Base-by-base conservation (phyloP, 2,888 invertebrate species). In the Nemotelus nigrinus region DNA sequence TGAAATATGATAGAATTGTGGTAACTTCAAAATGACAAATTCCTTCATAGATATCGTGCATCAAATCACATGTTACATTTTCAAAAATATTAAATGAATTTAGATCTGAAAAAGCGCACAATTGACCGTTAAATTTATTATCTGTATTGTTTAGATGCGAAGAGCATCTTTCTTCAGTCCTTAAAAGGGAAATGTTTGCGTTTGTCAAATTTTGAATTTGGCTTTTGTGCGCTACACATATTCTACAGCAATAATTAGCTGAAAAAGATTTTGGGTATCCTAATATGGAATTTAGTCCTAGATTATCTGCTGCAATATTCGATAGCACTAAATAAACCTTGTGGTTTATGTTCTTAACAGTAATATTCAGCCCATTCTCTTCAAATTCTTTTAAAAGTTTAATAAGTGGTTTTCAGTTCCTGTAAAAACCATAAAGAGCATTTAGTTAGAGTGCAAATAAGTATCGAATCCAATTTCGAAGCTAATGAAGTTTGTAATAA, bases 31-130 rank as follows among this genome's bases (percentile, higher is more conserved):
- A 75, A 47, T 71, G 63, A 8, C 76, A 76, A 41, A 80, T 64
- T 2, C 82, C 81, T 72, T 82, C 80, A 57, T 79, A 80, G 3
- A 81, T 48, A 76, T 82, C 81, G 65, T 82, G 82, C 72, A 80
- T 79, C 39, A 81, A 75, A 74, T 82, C 82, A 41, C 80, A 75
- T 3, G 58, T 39, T 65, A 60, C 50, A 55, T 82, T 82, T n/a
- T 79, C 79, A 41, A 76, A 79, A 7, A 78, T 76, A 70, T 81
- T 75, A 65, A 80, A 81, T 10, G 75, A 74, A 45, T 70, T 10
- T 10, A 81, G 58, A n/a, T 58, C 25, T 64, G 79, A 80, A 55
- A 77, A 81, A 10, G 74, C 48, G 71, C 80, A 25, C 25, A 25
- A 25, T 25, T 25, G 25, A 1, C 25, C 25, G 25, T 25, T 25